These are phyloP conservation scores for Heliornis fulica DNA, from an alignment of 2,113 vertebrate genomes.

Conservation along the genomic window DNA sequence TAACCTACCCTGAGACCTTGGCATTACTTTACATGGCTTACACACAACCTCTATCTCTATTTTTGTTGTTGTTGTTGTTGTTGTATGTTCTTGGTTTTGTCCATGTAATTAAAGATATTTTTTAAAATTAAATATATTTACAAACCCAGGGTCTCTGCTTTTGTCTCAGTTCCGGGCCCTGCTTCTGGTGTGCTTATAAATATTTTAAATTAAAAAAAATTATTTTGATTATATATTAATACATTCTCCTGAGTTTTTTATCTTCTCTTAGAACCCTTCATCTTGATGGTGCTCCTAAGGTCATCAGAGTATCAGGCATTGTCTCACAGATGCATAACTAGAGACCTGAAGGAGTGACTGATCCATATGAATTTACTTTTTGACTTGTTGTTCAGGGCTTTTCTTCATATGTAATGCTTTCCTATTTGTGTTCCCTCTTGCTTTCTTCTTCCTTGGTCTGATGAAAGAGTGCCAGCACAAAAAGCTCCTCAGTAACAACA, in stretches of 20 bases:
- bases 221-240: background rate
- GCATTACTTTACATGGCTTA: background rate
- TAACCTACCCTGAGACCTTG: background rate
- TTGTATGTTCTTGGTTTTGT: no score
- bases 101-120: background rate
- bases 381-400: background rate
- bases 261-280: background rate
- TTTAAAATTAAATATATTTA: background rate
- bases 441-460: background rate
- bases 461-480: background rate
- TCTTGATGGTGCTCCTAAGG: background rate
- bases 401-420: background rate
- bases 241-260: background rate
- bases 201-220: background rate
- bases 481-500: background rate
- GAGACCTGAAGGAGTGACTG: background rate
- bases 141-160: background rate
- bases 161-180: background rate
- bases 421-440: background rate
- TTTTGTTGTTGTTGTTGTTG: no score
- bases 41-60: background rate
- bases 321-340: background rate
- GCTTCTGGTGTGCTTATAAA: background rate
- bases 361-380: background rate
- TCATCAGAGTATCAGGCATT: background rate